phyloP scores from a whole-genome alignment of 2,113 vertebrate species.

The Noturus placidus region DNA sequence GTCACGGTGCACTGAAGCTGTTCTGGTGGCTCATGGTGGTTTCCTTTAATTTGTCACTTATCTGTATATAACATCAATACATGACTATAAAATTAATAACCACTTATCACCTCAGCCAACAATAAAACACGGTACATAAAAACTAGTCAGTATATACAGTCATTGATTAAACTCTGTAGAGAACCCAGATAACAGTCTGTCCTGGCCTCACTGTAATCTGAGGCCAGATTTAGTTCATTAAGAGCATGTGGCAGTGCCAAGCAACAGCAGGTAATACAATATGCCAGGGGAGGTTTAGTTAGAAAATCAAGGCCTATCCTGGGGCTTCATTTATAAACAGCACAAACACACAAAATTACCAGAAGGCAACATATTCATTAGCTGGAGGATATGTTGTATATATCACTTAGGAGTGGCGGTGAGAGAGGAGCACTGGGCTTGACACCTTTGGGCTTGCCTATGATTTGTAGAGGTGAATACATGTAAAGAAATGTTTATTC shows the following conservation, averaged over 20 bases:
- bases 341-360: neutral
- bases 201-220: conserved; percentile 20
- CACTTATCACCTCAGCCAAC: conserved; percentile 15
- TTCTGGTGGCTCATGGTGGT: neutral
- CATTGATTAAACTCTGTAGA: conserved; percentile 1
- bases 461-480: neutral
- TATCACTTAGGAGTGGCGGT: neutral
- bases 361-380: neutral
- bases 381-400: neutral
- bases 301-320: neutral
- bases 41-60: neutral
- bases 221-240: conserved; percentile 21
- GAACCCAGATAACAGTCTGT: conserved; percentile 3
- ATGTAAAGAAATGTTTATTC: too few species aligned
- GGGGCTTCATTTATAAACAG: conserved; percentile 14
- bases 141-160: conserved; percentile 5
- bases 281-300: neutral
- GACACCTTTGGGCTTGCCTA: neutral
- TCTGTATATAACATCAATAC: conserved; percentile 18
- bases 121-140: conserved; percentile 33
- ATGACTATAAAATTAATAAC: conserved; percentile 31
- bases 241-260: conserved; percentile 2
- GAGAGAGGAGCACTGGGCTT: neutral
- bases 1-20: neutral
- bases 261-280: neutral